phyloP scores from a whole-genome alignment of 2,797 vertebrate species.

The Phyllotis vaccarum region DNA sequence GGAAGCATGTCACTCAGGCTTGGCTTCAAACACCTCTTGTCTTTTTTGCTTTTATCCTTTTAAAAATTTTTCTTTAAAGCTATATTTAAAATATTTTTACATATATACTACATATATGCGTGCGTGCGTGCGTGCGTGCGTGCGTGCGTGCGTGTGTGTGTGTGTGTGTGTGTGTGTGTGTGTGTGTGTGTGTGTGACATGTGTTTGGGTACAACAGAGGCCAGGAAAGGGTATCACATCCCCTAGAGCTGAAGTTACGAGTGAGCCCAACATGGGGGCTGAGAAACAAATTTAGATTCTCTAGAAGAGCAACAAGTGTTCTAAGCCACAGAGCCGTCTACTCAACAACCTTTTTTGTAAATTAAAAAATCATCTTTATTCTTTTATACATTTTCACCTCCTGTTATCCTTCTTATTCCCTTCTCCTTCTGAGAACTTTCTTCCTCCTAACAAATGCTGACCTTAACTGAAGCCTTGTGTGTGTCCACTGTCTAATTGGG shows the following conservation, averaged over 20 bases:
- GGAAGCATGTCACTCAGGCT: not conserved
- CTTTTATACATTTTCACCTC: not conserved
- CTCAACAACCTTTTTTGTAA: not conserved
- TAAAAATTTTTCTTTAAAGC: not conserved
- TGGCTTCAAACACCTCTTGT: not conserved
- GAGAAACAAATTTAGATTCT: not conserved
- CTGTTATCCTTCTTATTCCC: accelerated
- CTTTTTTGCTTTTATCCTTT: not conserved
- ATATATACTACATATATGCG: not conserved
- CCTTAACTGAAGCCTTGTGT: not conserved
- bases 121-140: not conserved
- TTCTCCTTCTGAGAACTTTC: not conserved
- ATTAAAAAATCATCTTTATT: not conserved
- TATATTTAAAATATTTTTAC: not conserved
- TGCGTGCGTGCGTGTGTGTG: not conserved
- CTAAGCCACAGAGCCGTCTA: not conserved
- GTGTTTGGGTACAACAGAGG: not conserved
- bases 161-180: no score
- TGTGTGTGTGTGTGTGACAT: not conserved
- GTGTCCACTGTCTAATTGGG: not conserved
- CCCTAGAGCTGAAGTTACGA: not conserved
- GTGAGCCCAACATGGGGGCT: no score
- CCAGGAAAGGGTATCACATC: not conserved
- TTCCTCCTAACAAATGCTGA: not conserved
- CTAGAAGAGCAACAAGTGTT: not conserved